A percentile compares a stretch with the other conserved stretches of the same genome.
Evolutionary conservation across 1,140 invertebrate species (phyloP).

Genomic region (Diorhabda carinulata): DNA sequence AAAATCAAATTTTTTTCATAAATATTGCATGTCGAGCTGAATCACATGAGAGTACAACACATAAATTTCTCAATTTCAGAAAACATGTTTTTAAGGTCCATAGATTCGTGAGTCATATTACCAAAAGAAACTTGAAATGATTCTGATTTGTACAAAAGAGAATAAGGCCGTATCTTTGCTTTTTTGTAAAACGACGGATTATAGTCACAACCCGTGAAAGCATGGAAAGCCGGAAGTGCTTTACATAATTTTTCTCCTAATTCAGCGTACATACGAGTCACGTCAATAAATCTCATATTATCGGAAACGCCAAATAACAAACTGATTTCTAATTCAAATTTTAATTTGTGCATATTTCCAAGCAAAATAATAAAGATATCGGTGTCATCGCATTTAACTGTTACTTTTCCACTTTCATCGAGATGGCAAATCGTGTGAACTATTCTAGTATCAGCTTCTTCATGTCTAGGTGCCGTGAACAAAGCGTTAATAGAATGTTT

Average conservation of each 20-base stretch:
- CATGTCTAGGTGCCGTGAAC: neutral
- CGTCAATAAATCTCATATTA: constrained; percentile 3
- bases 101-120: too few species aligned
- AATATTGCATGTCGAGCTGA: too few species aligned
- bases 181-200: constrained; percentile 43
- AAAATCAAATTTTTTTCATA: too few species aligned
- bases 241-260: constrained; percentile 31
- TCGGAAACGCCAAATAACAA: constrained; percentile 5
- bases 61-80: too few species aligned
- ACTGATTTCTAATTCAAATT: neutral
- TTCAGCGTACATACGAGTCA: constrained; percentile 6
- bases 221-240: constrained; percentile 40
- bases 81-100: too few species aligned
- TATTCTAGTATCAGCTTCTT: constrained; percentile 17
- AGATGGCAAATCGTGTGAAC: neutral
- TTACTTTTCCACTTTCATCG: constrained; percentile 4
- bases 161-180: constrained; percentile 41
- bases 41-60: too few species aligned
- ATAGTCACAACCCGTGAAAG: constrained; percentile 44
- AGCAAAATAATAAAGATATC: neutral
- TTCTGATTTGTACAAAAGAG: too few species aligned
- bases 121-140: too few species aligned
- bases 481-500: constrained; percentile 8
- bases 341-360: neutral
- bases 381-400: constrained; percentile 8